phyloP scores from a whole-genome alignment of 2,113 vertebrate species.

The Sitta europaea region DNA sequence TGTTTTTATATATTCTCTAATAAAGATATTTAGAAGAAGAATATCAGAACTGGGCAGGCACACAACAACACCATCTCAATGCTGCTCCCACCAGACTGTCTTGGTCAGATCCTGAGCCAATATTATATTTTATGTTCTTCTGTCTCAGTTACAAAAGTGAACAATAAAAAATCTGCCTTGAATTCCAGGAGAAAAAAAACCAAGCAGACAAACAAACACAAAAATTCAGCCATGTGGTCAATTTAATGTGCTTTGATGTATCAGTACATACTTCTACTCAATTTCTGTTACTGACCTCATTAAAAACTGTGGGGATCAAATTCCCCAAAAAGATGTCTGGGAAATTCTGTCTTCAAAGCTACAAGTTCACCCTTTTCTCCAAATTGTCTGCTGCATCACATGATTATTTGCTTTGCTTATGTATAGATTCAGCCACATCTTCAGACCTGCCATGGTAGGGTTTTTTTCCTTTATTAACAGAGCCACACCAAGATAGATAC shows the following conservation, averaged over 20 bases:
- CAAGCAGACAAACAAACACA: not conserved
- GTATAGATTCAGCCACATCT: not conserved
- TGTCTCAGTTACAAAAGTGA: not conserved
- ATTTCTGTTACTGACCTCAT: not conserved
- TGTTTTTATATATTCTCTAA: not conserved
- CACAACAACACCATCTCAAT: not conserved
- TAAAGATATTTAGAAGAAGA: not conserved
- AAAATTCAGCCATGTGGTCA: not conserved
- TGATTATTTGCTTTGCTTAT: not conserved
- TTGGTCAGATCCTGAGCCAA: not conserved
- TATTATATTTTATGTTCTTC: not conserved
- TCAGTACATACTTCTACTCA: not conserved
- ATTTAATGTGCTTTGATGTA: not conserved
- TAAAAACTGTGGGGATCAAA: not conserved
- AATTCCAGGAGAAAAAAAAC: not conserved
- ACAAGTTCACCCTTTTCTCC: not conserved
- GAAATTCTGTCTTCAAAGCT: not conserved
- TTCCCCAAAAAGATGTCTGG: not conserved
- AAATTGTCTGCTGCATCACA: not conserved
- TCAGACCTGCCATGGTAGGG: accelerated
- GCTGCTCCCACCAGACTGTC: not conserved
- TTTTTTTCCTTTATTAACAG: not conserved
- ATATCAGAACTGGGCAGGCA: not conserved
- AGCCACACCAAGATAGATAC: not conserved
- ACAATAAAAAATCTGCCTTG: not conserved